These are phyloP conservation scores for Thamnophis elegans DNA, from an alignment of 2,797 vertebrate species.

Conservation along the genomic window DNA sequence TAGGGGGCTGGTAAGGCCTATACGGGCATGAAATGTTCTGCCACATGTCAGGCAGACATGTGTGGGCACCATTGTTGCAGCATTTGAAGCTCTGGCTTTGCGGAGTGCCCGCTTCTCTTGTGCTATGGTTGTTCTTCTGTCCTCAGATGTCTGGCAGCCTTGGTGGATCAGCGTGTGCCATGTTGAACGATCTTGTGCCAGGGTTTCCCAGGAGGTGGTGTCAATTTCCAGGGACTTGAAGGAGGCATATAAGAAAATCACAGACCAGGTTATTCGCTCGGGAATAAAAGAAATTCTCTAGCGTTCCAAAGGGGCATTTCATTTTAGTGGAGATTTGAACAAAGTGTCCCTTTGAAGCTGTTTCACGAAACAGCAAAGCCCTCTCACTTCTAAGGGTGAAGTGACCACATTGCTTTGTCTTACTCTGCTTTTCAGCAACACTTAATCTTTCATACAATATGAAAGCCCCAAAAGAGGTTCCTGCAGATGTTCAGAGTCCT, in stretches of 20 bases:
- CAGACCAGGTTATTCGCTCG: neutral
- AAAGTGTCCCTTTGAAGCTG: neutral
- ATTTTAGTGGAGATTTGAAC: neutral
- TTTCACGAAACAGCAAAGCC: neutral
- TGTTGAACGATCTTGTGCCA: too few species aligned
- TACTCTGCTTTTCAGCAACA: neutral
- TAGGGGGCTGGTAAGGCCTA: too few species aligned
- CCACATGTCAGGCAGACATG: too few species aligned
- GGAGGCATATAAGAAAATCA: neutral
- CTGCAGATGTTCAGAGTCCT: neutral
- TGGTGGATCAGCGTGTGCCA: too few species aligned
- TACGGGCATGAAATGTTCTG: too few species aligned
- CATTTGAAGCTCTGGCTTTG: too few species aligned
- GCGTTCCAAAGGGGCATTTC: neutral
- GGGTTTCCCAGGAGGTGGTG: too few species aligned
- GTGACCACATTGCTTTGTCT: neutral
- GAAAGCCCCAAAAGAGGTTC: neutral
- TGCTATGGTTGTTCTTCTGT: too few species aligned
- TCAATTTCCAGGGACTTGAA: too few species aligned
- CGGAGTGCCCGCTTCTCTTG: too few species aligned
- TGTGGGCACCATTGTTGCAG: too few species aligned
- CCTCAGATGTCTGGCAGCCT: too few species aligned
- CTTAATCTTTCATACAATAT: neutral
- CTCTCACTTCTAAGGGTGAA: neutral
- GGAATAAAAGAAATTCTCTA: neutral